Evolutionary conservation across 2,113 vertebrate genomes (phyloP), one percentile per base, ranked within the genome.

Genomic region (Cyrtonyx montezumae): DNA sequence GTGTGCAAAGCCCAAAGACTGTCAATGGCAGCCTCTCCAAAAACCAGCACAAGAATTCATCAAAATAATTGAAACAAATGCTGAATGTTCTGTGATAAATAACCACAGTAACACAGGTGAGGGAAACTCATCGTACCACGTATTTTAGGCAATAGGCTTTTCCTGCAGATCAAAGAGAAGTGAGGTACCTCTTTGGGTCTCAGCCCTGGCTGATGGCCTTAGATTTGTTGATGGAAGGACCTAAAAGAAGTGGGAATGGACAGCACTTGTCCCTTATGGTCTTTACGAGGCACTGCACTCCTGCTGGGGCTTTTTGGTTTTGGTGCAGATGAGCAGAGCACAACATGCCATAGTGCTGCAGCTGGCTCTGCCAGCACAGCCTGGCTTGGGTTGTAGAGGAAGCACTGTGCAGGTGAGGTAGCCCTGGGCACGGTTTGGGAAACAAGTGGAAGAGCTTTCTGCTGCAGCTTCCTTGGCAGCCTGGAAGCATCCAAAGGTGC

Each of bases 311-410:
- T 19, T 58, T 58, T 63, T 73, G 37, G 22, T 53, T 82, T 58
- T 13, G 2, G 55, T 4, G 61, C 7, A 16, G 21, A 19, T 9
- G 37, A 82, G n/a, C 53, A 11, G 37, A 40, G 25, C 22, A 6
- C 15, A 17, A 19, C 15, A 23, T 59, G 63, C n/a, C 13, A 0
- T 25, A 30, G 48, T 3, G 22, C 7, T 11, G 3, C 6, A 7
- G 8, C 58, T 67, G 5, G 0, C 40, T 69, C 21, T 66, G 17
- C 53, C 1, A 1, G 21, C 12, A 2, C 0, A 1, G 34, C 58
- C 40, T 48, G 7, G 5, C 40, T 1, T 34, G 7, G 26, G 21
- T 46, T 56, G 9, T 48, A 45, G 78, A 79, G 19, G 26, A 48
- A 67, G 25, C 0, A 1, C 63, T 34, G 43, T 45, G 25, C 69